These are phyloP conservation scores for Maccullochella peelii DNA, from an alignment of 2,113 vertebrate genomes.

Conservation along the genomic window DNA sequence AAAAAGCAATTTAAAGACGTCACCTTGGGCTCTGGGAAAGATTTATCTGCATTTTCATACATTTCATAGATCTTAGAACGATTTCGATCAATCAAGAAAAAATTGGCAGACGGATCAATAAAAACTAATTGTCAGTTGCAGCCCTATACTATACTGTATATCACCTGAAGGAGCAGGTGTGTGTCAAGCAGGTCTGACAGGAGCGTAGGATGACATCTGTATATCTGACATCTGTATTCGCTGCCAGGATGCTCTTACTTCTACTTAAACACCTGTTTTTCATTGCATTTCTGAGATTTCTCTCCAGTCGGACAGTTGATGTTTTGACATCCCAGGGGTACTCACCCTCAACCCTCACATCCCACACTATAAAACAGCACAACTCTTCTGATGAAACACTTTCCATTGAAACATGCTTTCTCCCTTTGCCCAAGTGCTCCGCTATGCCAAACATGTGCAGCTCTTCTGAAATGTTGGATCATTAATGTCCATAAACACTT, in stretches of 20 bases:
- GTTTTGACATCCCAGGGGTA: conserved; percentile 46
- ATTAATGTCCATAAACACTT: conserved; percentile 78
- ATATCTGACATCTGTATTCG: conserved; percentile 10
- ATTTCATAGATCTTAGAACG: background rate
- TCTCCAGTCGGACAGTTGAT: conserved; percentile 33
- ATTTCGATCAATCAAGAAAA: background rate
- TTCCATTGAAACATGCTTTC: conserved; percentile 56
- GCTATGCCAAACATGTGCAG: conserved; percentile 78
- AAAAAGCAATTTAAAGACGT: background rate
- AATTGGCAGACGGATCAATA: background rate
- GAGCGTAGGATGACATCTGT: background rate
- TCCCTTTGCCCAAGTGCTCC: conserved; percentile 46
- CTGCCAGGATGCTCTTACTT: conserved; percentile 3
- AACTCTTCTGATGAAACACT: conserved; percentile 58
- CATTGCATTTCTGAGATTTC: conserved; percentile 24
- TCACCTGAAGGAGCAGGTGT: background rate
- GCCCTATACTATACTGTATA: background rate
- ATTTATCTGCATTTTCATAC: background rate
- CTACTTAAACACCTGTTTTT: conserved; percentile 47
- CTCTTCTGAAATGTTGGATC: conserved; percentile 76
- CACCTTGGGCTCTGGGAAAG: background rate
- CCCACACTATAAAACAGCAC: conserved; percentile 53
- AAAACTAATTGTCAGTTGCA: background rate
- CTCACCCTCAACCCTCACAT: conserved; percentile 36
- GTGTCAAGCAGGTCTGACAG: conserved; percentile 10